phyloP scores from a whole-genome alignment of 2,797 vertebrate species.

The Halcyon smyrnensis region DNA sequence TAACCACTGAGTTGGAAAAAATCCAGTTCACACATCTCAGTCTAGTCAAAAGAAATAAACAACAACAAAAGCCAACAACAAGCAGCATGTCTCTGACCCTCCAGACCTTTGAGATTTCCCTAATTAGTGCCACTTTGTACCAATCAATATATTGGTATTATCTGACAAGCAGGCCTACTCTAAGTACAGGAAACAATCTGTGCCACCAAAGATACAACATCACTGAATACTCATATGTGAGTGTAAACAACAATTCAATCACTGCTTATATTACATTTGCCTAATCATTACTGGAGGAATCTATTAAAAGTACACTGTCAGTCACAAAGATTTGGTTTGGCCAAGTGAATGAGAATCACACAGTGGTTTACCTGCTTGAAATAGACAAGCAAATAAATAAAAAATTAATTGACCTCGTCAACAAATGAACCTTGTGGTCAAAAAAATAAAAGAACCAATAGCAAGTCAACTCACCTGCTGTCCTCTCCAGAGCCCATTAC shows the following conservation, averaged over 20 bases:
- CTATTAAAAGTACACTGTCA: slow-evolving; percentile 25
- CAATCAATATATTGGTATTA: slow-evolving; percentile 43
- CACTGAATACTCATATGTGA: slow-evolving; percentile 69
- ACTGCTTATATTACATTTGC: slow-evolving; percentile 40
- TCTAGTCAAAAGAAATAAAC: slow-evolving; percentile 3
- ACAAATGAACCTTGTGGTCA: neutral
- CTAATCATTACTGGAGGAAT: slow-evolving; percentile 71
- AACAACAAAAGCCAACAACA: neutral
- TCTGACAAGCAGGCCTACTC: slow-evolving; percentile 36
- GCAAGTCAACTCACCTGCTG: neutral
- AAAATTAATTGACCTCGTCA: neutral
- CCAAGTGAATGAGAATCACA: slow-evolving; percentile 11
- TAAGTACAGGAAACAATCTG: slow-evolving; percentile 56
- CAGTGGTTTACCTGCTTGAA: slow-evolving; percentile 58
- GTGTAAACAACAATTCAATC: slow-evolving; percentile 71
- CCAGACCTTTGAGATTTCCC: slow-evolving; percentile 31
- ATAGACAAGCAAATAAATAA: neutral
- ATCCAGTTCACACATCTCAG: slow-evolving; percentile 12
- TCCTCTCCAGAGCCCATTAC: neutral
- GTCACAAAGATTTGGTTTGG: too few species aligned
- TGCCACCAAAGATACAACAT: slow-evolving; percentile 14
- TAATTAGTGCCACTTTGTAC: slow-evolving; percentile 45
- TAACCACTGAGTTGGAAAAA: neutral
- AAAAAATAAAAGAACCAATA: neutral
- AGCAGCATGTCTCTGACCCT: slow-evolving; percentile 23